A percentile compares a stretch with the other conserved stretches of the same genome.
These are phyloP conservation scores for Lasioglossum morio DNA, from an alignment of 2,888 invertebrate genomes.

Conservation along the genomic window DNA sequence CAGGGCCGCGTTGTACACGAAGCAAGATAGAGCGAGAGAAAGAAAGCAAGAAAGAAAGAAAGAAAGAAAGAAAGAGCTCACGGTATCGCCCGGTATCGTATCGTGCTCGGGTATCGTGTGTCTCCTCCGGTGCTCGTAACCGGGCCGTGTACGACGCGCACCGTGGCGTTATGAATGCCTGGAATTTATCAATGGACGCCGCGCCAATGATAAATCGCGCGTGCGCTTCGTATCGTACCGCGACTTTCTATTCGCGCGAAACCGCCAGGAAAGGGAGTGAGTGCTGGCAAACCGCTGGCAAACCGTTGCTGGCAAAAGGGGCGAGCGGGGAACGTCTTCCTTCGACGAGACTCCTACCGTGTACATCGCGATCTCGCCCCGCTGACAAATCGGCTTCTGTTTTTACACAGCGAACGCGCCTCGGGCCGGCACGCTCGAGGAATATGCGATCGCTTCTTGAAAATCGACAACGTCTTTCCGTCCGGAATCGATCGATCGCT, in stretches of 20 bases:
- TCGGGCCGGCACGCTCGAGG: constrained; percentile 7
- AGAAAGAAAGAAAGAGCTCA: not conserved
- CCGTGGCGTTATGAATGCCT: constrained; percentile 80
- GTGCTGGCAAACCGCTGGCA: constrained; percentile 18
- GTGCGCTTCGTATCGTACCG: constrained; percentile 74
- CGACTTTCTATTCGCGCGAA: constrained; percentile 75
- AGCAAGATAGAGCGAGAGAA: not conserved
- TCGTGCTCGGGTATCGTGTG: constrained; percentile 79
- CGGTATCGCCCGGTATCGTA: constrained; percentile 69
- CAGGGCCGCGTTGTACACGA: not conserved
- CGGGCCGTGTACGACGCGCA: constrained; percentile 56
- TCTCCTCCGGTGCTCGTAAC: constrained; percentile 64
- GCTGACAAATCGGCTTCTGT: constrained; percentile 68
- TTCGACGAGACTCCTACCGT: constrained; percentile 65
- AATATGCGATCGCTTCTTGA: constrained; percentile 42
- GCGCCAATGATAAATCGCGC: constrained; percentile 82
- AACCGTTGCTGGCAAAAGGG: not conserved
- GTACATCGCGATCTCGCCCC: constrained; percentile 64
- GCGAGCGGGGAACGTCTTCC: constrained; percentile 63
- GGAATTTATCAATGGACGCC: constrained; percentile 84
- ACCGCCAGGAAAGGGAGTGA: constrained; percentile 43
- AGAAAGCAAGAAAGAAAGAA: not conserved
- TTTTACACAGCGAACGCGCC: constrained; percentile 57
- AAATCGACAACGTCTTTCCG: constrained; percentile 21
- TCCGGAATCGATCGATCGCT: not conserved